A percentile compares a stretch with the other conserved stretches of the same genome.
phyloP scores from a whole-genome alignment of 2,113 vertebrate genomes.

The Potamarius usumacintae region DNA sequence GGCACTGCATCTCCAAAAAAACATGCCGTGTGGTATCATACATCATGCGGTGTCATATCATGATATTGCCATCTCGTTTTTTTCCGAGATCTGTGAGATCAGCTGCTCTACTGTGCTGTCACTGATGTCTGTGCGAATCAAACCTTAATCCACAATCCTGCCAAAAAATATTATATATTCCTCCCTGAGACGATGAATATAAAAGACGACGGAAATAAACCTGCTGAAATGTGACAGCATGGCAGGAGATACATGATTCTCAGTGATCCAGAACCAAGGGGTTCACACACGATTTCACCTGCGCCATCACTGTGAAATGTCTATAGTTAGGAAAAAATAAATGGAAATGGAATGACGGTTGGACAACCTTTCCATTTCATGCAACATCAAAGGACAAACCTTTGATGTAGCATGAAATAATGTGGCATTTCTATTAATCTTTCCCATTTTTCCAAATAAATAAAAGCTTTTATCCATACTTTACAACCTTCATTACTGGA shows the following conservation, averaged over 20 bases:
- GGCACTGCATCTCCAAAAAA: not conserved
- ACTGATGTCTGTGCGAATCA: not conserved
- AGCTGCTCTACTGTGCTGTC: not conserved
- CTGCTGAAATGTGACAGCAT: conserved; percentile 49
- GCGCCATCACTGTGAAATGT: not conserved
- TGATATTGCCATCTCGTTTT: not conserved
- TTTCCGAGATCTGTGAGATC: not conserved
- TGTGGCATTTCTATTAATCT: not conserved
- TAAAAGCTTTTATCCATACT: not conserved
- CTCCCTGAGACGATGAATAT: not conserved
- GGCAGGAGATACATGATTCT: conserved; percentile 64
- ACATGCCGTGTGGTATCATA: not conserved
- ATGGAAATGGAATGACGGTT: not conserved
- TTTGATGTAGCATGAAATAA: too few species aligned
- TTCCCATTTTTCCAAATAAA: not conserved
- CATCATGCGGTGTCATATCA: not conserved
- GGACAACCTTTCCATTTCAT: not conserved
- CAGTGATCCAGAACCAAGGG: conserved; percentile 52
- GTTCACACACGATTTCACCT: conserved; percentile 23
- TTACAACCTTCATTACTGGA: not conserved
- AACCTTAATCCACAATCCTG: conserved; percentile 9
- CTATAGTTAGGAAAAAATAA: not conserved
- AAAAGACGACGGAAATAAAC: conserved; percentile 12
- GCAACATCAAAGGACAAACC: too few species aligned
- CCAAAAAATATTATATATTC: conserved; percentile 7